phyloP scores from a whole-genome alignment of 2,888 invertebrate genomes.

The Cheilosia vernalis region DNA sequence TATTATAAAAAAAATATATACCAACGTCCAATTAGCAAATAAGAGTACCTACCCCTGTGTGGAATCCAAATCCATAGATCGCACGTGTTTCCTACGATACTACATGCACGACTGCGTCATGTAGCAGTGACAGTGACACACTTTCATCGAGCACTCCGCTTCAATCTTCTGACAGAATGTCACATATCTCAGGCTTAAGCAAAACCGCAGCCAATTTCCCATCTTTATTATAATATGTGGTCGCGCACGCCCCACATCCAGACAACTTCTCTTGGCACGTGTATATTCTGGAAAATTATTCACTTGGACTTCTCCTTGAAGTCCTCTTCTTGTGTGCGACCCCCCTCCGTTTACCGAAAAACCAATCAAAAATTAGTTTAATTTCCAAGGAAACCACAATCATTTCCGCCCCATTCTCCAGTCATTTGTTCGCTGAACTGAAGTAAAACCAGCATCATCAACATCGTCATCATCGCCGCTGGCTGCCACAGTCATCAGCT shows the following conservation, averaged over 20 bases:
- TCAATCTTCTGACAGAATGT: background rate
- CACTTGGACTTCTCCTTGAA: constrained; percentile 6
- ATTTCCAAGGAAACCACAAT: constrained; percentile 76
- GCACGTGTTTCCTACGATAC: too few species aligned
- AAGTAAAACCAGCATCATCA: constrained; percentile 77
- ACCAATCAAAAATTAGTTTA: constrained; percentile 80
- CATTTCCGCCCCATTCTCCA: constrained; percentile 32
- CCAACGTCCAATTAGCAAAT: too few species aligned
- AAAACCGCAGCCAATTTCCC: constrained; percentile 27
- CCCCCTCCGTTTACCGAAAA: constrained; percentile 30
- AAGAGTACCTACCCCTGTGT: too few species aligned
- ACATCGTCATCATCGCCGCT: constrained; percentile 70
- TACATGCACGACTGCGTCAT: background rate
- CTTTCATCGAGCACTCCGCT: background rate
- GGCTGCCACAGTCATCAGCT: constrained; percentile 68
- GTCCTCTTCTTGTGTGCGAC: background rate
- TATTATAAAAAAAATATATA: too few species aligned
- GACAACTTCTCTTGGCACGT: background rate
- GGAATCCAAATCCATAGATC: background rate
- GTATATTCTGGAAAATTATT: constrained; percentile 3
- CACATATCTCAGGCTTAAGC: constrained; percentile 5
- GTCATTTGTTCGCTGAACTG: constrained; percentile 36
- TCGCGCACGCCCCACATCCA: background rate
- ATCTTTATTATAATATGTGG: constrained; percentile 27
- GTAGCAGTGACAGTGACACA: too few species aligned